Conservation (phyloP, 2,888 invertebrate genomes). For the Ectemnius lituratus region DNA sequence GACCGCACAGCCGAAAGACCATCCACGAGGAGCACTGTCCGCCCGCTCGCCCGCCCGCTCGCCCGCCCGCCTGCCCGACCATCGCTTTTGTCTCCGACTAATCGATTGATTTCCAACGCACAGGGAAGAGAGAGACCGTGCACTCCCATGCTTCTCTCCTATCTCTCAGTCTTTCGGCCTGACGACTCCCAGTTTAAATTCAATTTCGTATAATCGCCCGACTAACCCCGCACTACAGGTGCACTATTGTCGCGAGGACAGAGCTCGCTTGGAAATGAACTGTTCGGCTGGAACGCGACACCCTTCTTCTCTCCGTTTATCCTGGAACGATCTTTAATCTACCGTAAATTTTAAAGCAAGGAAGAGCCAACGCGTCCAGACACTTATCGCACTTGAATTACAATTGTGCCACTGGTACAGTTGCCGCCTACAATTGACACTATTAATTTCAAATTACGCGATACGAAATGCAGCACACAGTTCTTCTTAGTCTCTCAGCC, state of each 20-base stretch:
- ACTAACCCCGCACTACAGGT: background rate
- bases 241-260: too few species aligned
- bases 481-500: background rate
- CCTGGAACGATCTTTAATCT: too few species aligned
- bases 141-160: background rate
- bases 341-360: too few species aligned
- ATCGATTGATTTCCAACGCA: conserved; percentile 27
- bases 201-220: conserved; percentile 28
- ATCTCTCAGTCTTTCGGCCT: conserved; percentile 6
- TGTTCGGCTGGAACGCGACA: too few species aligned
- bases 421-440: too few species aligned
- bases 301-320: too few species aligned
- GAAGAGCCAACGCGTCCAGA: too few species aligned
- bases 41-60: conserved; percentile 22
- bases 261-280: too few species aligned
- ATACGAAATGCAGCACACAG: too few species aligned
- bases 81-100: conserved; percentile 26
- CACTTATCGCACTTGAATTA: too few species aligned
- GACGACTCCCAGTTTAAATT: conserved; percentile 29
- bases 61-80: conserved; percentile 20
- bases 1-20: conserved; percentile 21
- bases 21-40: background rate
- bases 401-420: too few species aligned
- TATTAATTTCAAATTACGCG: too few species aligned
- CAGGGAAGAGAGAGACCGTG: background rate